Percentiles rank a stretch among this genome's conserved stretches.
phyloP scores from a whole-genome alignment of 2,113 vertebrate species.

The Trematocara marginatum region DNA sequence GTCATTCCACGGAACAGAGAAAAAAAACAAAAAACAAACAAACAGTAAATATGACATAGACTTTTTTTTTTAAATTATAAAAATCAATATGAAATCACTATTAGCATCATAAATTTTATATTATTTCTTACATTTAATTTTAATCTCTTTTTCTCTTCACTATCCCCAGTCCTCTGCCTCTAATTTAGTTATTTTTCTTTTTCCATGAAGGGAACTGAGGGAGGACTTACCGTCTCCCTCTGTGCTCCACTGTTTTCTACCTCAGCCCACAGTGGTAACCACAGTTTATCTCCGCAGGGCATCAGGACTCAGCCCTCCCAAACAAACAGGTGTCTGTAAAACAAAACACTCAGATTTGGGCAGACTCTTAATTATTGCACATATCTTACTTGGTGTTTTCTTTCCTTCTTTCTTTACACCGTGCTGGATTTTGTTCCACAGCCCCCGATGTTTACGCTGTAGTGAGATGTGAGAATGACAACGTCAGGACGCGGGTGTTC shows the following conservation, averaged over 20 bases:
- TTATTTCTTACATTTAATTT: not conserved
- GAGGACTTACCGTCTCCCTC: slow-evolving; percentile 62
- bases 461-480: slow-evolving; percentile 68
- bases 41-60: not conserved
- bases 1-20: rapidly evolving
- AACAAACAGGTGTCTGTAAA: slow-evolving; percentile 58
- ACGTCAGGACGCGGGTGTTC: slow-evolving; percentile 66
- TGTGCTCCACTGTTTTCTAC: slow-evolving; percentile 61
- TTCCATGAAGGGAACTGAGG: slow-evolving; percentile 59
- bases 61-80: not conserved
- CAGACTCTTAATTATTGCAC: not conserved
- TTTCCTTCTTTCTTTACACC: not conserved
- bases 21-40: not conserved
- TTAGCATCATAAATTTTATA: not conserved
- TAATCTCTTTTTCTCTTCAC: not conserved
- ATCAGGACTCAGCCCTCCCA: slow-evolving; percentile 57
- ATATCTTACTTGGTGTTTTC: not conserved
- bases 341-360: not conserved
- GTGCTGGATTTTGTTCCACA: not conserved
- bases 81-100: not conserved
- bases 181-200: not conserved
- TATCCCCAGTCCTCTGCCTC: not conserved
- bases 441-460: slow-evolving; percentile 73
- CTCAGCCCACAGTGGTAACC: slow-evolving; percentile 64
- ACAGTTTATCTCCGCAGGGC: slow-evolving; percentile 69